Percentiles rank a stretch among this genome's conserved stretches.
Evolutionary conservation across 2,888 invertebrate genomes (phyloP).

Genomic region (Nemotelus pantherinus): DNA sequence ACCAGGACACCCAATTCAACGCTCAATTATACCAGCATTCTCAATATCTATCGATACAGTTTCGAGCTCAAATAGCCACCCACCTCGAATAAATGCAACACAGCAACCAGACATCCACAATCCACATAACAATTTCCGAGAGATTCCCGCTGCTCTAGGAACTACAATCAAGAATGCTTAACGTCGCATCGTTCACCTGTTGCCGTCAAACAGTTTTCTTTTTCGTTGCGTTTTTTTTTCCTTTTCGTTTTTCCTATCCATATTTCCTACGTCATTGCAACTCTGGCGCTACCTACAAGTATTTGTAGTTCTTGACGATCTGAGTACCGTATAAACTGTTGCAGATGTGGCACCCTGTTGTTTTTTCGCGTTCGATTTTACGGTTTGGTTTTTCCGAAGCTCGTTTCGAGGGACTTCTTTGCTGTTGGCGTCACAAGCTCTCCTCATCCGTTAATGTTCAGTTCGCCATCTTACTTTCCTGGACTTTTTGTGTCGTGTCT

Average conservation of each 20-base stretch:
- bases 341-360: constrained; percentile 44
- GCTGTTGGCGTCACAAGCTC: not conserved
- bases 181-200: constrained; percentile 40
- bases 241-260: not conserved
- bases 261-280: constrained; percentile 9
- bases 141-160: constrained; percentile 2
- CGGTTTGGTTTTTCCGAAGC: not conserved
- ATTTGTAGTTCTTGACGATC: not conserved
- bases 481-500: constrained; percentile 36
- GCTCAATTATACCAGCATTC: constrained; percentile 54
- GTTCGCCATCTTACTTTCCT: constrained; percentile 48
- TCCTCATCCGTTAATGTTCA: constrained; percentile 39
- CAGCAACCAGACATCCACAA: constrained; percentile 40
- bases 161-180: constrained; percentile 22
- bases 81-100: too few relatives aligned
- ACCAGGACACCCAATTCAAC: constrained; percentile 56
- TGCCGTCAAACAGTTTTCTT: constrained; percentile 42
- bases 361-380: constrained; percentile 7
- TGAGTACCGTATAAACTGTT: constrained; percentile 38
- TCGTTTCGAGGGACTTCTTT: not conserved
- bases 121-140: constrained; percentile 46
- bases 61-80: too few relatives aligned
- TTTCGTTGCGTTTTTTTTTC: not conserved
- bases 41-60: constrained; percentile 15
- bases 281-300: constrained; percentile 18